Conservation (phyloP, 2,113 vertebrate genomes). For the Phoenicopterus ruber region DNA sequence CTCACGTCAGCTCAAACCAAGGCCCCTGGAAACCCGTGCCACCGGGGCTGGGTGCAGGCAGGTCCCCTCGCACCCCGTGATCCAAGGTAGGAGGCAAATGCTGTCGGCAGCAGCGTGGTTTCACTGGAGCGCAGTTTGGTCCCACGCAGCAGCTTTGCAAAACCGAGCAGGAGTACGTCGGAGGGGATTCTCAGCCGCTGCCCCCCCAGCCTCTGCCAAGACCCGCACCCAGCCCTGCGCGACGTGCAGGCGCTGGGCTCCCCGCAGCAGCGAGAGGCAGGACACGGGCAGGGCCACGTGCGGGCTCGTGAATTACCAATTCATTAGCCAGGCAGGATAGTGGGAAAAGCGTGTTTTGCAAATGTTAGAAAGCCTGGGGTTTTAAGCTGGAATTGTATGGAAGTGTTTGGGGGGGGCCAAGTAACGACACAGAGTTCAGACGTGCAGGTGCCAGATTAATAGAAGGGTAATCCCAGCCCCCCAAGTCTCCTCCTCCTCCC, state of each 20-base stretch:
- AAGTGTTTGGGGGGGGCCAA: fast-evolving
- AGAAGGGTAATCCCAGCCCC: background rate
- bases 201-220: background rate
- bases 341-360: fast-evolving
- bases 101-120: fast-evolving
- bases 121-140: background rate
- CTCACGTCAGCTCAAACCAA: background rate
- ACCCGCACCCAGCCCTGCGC: background rate
- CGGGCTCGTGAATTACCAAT: fast-evolving
- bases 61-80: fast-evolving
- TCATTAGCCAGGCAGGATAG: background rate
- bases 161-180: fast-evolving
- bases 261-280: background rate
- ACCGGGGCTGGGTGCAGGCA: fast-evolving
- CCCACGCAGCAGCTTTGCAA: background rate
- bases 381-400: background rate
- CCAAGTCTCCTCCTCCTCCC: background rate
- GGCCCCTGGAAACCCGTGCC: fast-evolving
- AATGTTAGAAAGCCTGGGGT: background rate
- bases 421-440: fast-evolving
- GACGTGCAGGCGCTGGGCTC: background rate
- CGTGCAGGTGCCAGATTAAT: fast-evolving
- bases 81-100: background rate
- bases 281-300: background rate
- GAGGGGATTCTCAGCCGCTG: background rate